Base-by-base conservation (phyloP, 2,113 vertebrate species). In the Cochlearius cochlearius region DNA sequence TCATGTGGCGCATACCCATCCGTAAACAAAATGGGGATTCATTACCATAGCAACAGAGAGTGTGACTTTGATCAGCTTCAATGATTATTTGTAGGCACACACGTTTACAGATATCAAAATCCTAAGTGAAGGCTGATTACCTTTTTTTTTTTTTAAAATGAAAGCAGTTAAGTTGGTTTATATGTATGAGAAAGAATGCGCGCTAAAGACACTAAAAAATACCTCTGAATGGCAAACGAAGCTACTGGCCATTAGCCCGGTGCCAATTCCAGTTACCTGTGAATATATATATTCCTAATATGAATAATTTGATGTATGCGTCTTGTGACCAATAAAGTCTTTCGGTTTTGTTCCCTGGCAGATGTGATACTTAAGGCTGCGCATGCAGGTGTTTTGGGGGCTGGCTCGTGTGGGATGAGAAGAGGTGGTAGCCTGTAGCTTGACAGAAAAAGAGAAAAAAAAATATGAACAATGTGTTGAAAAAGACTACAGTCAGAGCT, bases 31-130 rank as follows among this genome's bases (percentile, higher is more conserved):
- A 97, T 95, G 96, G 96, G 96, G 96, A 98, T 97, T 94, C 95
- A 96, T 98, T 98, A 94, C 95, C 96, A 98, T 97, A 95, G 96
- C 95, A 98, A 98, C 98, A 95, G 98, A 87, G 62, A 96, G 95
- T 96, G 97, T 97, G 97, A 98, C 98, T 98, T 97, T 98, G 98
- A 98, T 98, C 98, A 97, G 98, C 98, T 97, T 94, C 98, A 98
- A 96, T 97, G 97, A 98, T 98, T 97, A 98, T 97, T 98, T 97
- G 98, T 97, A 98, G 97, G 97, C 97, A 97, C 86, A 97, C 89
- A 96, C 56, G 4, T 97, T 97, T 90, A 97, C 94, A 98, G 97
- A 98, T 96, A 97, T 86, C 96, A 97, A 97, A 92, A 97, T 94
- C 97, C 90, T 94, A 95, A 96, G 91, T 94, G 91, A 97, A 91